phyloP scores from a whole-genome alignment of 2,888 invertebrate species.

The Allygus modestus region DNA sequence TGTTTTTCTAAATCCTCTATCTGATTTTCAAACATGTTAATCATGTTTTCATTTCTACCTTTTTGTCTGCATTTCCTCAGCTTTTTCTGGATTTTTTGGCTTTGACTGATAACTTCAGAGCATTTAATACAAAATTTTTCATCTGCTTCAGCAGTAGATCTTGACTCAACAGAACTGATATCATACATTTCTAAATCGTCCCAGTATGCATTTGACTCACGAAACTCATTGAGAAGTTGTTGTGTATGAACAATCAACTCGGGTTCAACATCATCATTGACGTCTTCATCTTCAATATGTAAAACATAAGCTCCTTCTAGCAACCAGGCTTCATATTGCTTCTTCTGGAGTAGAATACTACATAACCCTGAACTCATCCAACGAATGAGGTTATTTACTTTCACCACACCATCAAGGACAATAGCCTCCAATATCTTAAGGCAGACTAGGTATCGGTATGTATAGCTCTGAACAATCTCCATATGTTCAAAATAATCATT shows the following conservation, averaged over 20 bases:
- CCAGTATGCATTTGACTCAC: not conserved
- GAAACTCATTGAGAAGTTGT: not conserved
- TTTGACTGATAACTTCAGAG: not conserved
- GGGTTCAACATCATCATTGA: not conserved
- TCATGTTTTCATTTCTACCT: not conserved
- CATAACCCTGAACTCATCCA: not conserved
- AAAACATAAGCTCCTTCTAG: not conserved
- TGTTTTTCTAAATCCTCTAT: not conserved
- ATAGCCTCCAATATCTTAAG: not conserved
- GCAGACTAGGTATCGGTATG: not conserved
- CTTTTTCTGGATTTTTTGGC: not conserved
- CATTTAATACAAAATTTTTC: not conserved
- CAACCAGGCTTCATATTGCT: conserved; percentile 7
- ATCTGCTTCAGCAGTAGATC: not conserved
- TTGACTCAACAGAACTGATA: not conserved
- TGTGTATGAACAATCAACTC: not conserved
- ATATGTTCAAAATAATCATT: not conserved
- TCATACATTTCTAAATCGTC: not conserved
- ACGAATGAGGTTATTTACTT: not conserved
- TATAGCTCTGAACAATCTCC: not conserved
- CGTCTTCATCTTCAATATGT: not conserved
- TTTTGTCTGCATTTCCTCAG: not conserved
- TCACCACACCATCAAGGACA: not conserved
- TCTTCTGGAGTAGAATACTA: not conserved
- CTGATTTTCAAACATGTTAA: not conserved